Evolutionary conservation across 2,797 vertebrate genomes (phyloP).

Genomic region (Buceros bicornis): DNA sequence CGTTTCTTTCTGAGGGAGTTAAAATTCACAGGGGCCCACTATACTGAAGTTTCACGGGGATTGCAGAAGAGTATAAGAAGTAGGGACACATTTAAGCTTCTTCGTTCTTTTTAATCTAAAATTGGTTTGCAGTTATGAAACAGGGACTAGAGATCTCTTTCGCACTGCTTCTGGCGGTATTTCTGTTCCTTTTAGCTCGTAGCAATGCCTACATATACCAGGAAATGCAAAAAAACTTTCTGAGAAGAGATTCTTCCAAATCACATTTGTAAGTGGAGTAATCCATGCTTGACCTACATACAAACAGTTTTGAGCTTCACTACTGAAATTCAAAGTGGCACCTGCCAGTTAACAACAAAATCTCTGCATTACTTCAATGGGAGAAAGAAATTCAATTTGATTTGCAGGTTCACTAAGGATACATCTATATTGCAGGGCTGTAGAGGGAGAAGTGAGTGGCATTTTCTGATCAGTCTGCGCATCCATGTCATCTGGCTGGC

Average conservation of each 20-base stretch:
- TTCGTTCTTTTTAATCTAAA: slow-evolving; percentile 44
- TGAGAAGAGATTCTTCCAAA: slow-evolving; percentile 13
- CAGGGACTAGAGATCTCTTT: not conserved
- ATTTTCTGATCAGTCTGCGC: not conserved
- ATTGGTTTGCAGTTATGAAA: slow-evolving; percentile 7
- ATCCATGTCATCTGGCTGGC: not conserved
- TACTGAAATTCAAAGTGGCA: slow-evolving; percentile 60
- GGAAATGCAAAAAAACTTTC: slow-evolving; percentile 40
- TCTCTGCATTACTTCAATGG: slow-evolving; percentile 31
- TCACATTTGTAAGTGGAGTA: not conserved
- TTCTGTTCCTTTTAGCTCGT: slow-evolving; percentile 27
- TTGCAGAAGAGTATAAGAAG: not conserved
- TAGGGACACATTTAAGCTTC: not conserved
- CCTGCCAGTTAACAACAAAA: slow-evolving; percentile 59
- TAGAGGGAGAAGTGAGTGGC: not conserved
- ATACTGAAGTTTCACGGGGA: not conserved
- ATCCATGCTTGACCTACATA: slow-evolving; percentile 66
- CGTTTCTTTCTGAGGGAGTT: not conserved
- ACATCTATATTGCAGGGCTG: slow-evolving; percentile 19
- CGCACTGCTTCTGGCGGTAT: not conserved
- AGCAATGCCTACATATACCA: not conserved
- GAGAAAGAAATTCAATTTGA: slow-evolving; percentile 55
- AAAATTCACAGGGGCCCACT: not conserved
- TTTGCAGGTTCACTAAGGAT: slow-evolving; percentile 20
- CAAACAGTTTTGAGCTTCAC: slow-evolving; percentile 14